phyloP scores from a whole-genome alignment of 2,797 vertebrate genomes.

The Sylvia borin region DNA sequence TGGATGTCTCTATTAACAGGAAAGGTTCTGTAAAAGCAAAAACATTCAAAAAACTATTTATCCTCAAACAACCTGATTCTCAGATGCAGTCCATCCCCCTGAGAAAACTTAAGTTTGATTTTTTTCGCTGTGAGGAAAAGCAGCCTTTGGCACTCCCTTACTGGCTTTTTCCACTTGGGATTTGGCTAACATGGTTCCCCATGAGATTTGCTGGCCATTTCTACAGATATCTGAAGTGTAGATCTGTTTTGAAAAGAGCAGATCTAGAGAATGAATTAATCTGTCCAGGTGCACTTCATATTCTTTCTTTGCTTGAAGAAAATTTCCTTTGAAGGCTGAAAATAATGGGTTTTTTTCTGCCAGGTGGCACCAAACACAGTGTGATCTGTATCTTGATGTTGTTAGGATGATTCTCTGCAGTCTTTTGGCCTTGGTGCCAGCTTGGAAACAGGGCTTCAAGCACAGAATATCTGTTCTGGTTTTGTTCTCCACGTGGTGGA shows the following conservation, averaged over 20 bases:
- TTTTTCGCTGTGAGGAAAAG: neutral
- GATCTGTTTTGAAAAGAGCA: neutral
- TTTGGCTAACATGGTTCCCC: neutral
- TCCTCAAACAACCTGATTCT: neutral
- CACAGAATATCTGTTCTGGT: neutral
- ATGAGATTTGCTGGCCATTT: neutral
- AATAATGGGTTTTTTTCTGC: neutral
- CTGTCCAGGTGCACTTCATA: neutral
- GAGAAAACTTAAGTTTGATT: neutral
- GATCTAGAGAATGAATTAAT: neutral
- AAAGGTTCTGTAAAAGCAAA: neutral
- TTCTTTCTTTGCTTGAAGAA: neutral
- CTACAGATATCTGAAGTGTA: neutral
- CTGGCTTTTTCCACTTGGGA: neutral
- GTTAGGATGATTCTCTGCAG: neutral
- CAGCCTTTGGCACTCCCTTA: neutral
- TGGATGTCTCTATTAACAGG: neutral
- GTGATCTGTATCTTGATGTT: neutral
- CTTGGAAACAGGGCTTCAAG: neutral
- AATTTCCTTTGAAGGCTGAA: neutral
- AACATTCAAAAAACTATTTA: neutral
- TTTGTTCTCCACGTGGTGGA: neutral
- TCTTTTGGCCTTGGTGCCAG: neutral
- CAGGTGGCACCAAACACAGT: neutral
- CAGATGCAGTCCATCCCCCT: neutral